Percentiles rank a stretch among this genome's conserved stretches.
Conservation (phyloP, 2,113 vertebrate genomes). For the Setophaga petechia region DNA sequence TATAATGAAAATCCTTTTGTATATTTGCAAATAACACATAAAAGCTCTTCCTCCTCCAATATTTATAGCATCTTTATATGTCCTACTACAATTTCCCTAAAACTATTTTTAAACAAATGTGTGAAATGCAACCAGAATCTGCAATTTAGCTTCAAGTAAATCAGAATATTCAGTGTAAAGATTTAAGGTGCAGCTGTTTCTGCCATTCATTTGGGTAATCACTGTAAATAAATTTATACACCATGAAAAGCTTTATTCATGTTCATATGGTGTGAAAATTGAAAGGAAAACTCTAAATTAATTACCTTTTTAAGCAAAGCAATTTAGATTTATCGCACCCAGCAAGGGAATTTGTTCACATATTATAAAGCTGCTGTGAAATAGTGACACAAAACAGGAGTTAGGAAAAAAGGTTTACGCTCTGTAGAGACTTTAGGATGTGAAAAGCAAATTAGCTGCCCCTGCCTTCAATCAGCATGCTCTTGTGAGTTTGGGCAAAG, state of each 20-base stretch:
- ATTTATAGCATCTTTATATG: not conserved
- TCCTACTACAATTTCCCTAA: not conserved
- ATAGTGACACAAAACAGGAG: slow-evolving; percentile 42
- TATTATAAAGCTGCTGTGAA: slow-evolving; percentile 61
- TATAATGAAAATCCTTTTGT: not conserved
- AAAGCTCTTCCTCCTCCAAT: not conserved
- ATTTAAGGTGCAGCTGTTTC: slow-evolving; percentile 68
- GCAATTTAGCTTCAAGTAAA: slow-evolving; percentile 22
- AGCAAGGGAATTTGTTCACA: slow-evolving; percentile 56
- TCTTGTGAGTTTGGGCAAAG: not conserved
- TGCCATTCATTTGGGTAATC: slow-evolving; percentile 67
- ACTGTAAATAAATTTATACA: slow-evolving; percentile 67
- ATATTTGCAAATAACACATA: not conserved
- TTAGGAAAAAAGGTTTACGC: not conserved
- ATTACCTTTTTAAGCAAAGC: slow-evolving; percentile 71
- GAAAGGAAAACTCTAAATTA: slow-evolving; percentile 76
- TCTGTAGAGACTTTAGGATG: slow-evolving; percentile 34
- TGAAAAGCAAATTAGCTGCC: slow-evolving; percentile 49
- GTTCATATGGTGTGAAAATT: slow-evolving; percentile 73
- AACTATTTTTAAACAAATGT: not conserved
- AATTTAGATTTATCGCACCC: slow-evolving; percentile 64
- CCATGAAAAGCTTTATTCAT: slow-evolving; percentile 72
- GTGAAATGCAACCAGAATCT: slow-evolving; percentile 40
- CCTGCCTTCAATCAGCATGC: slow-evolving; percentile 1
- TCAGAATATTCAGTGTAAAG: slow-evolving; percentile 31